Evolutionary conservation across 2,888 invertebrate species (phyloP).

Genomic region (Diaphora mendica): DNA sequence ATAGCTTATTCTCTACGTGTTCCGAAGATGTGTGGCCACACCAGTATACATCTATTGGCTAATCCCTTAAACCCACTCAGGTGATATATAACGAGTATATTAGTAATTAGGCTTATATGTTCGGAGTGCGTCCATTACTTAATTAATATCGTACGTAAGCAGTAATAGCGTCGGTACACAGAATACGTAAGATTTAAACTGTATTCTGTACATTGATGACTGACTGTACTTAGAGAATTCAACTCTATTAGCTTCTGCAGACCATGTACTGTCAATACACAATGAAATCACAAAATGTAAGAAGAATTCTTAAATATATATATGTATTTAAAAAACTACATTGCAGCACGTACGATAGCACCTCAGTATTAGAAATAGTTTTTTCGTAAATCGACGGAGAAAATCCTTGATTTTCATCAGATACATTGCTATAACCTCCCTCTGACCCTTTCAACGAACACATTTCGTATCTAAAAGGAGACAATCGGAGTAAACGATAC

Average conservation of each 20-base stretch:
- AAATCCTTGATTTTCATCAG: conserved; percentile 23
- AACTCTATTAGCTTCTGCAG: neutral
- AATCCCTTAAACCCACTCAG: neutral
- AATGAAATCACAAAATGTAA: too few relatives aligned
- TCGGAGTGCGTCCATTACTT: neutral
- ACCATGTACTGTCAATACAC: neutral
- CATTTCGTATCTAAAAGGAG: conserved; percentile 53
- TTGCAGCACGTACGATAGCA: neutral
- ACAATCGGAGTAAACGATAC: conserved; percentile 58
- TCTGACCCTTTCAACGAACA: conserved; percentile 47
- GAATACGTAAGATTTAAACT: neutral
- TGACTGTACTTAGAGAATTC: neutral
- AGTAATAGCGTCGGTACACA: neutral
- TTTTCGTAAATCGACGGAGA: conserved; percentile 22
- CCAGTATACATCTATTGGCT: neutral
- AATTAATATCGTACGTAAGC: neutral
- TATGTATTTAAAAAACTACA: neutral
- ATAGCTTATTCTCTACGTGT: neutral
- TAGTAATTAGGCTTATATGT: neutral
- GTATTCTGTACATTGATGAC: neutral
- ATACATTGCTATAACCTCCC: conserved; percentile 35
- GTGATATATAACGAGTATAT: neutral
- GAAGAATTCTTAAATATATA: too few relatives aligned
- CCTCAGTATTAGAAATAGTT: conserved; percentile 1
- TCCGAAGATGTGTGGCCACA: neutral